Base-by-base conservation (phyloP, 2,113 vertebrate species). In the Phrynosoma platyrhinos region DNA sequence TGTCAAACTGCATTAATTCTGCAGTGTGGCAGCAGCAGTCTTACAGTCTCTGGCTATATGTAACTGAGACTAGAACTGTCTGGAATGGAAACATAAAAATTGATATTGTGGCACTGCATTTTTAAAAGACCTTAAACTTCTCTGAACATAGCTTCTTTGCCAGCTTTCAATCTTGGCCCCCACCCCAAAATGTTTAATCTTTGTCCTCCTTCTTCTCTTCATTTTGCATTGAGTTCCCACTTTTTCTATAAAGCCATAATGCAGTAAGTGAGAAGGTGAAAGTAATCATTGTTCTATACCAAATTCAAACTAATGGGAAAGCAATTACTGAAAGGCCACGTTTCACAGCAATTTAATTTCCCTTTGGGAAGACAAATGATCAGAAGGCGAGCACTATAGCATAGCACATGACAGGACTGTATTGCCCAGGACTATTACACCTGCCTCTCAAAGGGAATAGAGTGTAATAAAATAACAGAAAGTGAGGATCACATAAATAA, bases 281-380 rank as follows among this genome's bases (percentile, higher is more conserved):
- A 86, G 81, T 14, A 36, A n/a, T 84, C 9, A 20, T 42, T 77
- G 69, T 89, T 87, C 84, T 80, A 23, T 79, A 79, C 81, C 53
- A 90, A 79, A 25, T 87, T 55, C n/a, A 86, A 78, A 85, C 10
- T 7, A 82, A 92, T 87, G 2, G 30, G 86, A 88, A 79, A 76
- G 74, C 87, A 82, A 76, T 23, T 1, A 87, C 79, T 74, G 83
- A 91, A 90, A 77, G 20, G 47, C 69, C 6, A 91, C 79, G 83
- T 79, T 90, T 40, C 89, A 42, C 84, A 47, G 47, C 79, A 81
- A 81, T 77, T 82, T 92, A 9, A 87, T 79, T 92, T 89, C 18
- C 9, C 79, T 85, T 92, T 92, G 91, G 77, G n/a, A 90, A 87
- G 85, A 93, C 36, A n/a, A 78, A 80, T 87, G 58, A 85, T 88